Evolutionary conservation across 1,140 invertebrate genomes (phyloP), one percentile per base, ranked within the genome.

Genomic region (Drosophila rufa): DNA sequence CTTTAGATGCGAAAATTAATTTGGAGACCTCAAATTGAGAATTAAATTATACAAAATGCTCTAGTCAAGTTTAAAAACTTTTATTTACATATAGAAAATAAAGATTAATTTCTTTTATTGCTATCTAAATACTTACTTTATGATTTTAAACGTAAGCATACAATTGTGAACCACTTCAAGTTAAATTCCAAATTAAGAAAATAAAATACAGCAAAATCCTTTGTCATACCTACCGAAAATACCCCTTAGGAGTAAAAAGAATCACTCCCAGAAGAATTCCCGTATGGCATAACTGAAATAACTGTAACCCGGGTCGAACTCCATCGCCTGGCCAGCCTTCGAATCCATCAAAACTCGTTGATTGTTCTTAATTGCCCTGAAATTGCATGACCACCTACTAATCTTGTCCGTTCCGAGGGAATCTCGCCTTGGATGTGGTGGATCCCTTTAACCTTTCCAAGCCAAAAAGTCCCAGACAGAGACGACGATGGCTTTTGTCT

Each of bases 321-420:
- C 38, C 65, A 38, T 46, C 36, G 8, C 27, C 14, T 14, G 8
- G 30, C 8, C 58, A 12, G 48, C 4, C 42, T 50, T 60, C 48
- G 19, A 89, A 86, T 89, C 71, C 84, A 80, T 89, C 84, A 89
- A 78, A 89, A 65, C 55, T 69, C 66, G 48, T 71, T 80, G 80
- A 89, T 86, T 89, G 77, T 89, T 83, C 83, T 89, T 86, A 86
- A 86, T 86, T 86, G 84, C 84, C 78, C 36, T 75, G 77, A 47
- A 71, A 67, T 70, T 80, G 79, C 60, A 65, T 70, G 73, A 85
- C 78, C 78, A 68, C 75, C 62, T 69, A 62, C 71, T 81, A 68
- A 74, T 57, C 70, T 60, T 58, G 61, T 46, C 59, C 67, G 53
- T 57, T 73, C 66, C 53, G 22, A 59, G 46, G 53, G 55, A 71